A percentile compares a stretch with the other conserved stretches of the same genome.
phyloP scores from a whole-genome alignment of 30 jellyfish, hydroid and myxozoan genomes.

The Mastigias papua region DNA sequence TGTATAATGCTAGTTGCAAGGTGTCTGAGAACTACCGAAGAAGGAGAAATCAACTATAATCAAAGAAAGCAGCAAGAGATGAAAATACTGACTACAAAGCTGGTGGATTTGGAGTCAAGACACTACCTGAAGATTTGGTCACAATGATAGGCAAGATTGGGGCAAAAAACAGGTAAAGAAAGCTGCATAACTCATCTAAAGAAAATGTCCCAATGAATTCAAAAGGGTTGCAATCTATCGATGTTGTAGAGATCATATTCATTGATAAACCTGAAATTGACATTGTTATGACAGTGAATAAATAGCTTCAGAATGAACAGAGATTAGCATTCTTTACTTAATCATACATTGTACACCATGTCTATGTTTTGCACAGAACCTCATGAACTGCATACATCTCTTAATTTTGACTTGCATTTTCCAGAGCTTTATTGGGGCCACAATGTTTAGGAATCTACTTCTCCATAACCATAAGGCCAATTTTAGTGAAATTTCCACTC shows the following conservation, averaged over 20 bases:
- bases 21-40: slow-evolving; percentile 11
- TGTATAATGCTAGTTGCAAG: slow-evolving; percentile 35
- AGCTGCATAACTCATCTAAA: neutral
- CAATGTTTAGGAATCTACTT: slow-evolving; percentile 16
- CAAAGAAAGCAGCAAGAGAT: neutral
- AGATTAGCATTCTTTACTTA: neutral
- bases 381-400: neutral
- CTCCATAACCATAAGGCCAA: slow-evolving; percentile 22
- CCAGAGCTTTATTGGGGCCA: neutral
- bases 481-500: neutral
- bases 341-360: neutral
- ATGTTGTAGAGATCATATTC: neutral
- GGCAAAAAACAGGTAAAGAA: neutral
- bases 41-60: slow-evolving; percentile 4
- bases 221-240: too few species aligned
- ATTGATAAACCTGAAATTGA: slow-evolving; percentile 1
- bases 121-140: neutral
- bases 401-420: slow-evolving; percentile 10
- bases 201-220: neutral
- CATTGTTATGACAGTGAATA: neutral
- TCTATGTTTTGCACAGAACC: neutral
- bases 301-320: neutral
- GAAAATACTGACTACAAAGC: neutral
- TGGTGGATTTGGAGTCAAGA: neutral
- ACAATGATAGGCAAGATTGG: neutral